Conservation (phyloP, 2,888 invertebrate species). For the Limnephilus auricula region DNA sequence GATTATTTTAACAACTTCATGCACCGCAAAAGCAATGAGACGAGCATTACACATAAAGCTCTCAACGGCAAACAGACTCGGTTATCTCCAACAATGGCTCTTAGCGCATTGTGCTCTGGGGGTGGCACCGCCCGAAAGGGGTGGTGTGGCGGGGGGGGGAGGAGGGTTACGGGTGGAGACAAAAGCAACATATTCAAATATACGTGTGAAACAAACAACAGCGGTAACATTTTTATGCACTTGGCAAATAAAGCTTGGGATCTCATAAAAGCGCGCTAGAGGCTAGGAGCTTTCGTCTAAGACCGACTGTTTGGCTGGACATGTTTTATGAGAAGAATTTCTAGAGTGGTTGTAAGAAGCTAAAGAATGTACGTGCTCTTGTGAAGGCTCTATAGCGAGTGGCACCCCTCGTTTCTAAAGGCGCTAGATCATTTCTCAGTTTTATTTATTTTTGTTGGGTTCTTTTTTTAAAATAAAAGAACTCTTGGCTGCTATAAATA, state of each 20-base stretch:
- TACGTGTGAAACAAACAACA: constrained; percentile 45
- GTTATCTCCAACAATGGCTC: constrained; percentile 21
- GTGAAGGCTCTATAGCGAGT: background rate
- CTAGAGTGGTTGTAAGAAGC: constrained; percentile 52
- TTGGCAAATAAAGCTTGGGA: constrained; percentile 50
- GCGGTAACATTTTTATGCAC: constrained; percentile 56
- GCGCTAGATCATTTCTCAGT: background rate
- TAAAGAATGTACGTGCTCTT: constrained; percentile 60
- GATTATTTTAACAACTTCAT: background rate
- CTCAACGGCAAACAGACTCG: background rate
- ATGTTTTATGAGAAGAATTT: constrained; percentile 62
- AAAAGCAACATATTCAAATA: constrained; percentile 39
- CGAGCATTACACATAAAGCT: background rate
- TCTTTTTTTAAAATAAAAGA: background rate
- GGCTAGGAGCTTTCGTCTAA: constrained; percentile 40
- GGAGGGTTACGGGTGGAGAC: background rate
- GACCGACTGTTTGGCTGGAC: constrained; percentile 51
- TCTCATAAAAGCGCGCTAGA: constrained; percentile 49
- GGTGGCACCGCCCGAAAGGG: background rate
- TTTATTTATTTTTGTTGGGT: background rate
- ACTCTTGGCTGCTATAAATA: background rate
- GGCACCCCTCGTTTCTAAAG: background rate
- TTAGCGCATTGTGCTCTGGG: background rate
- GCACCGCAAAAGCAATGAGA: constrained; percentile 18
- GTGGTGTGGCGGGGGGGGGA: background rate